Evolutionary conservation across 2,888 invertebrate genomes (phyloP), one percentile per base, ranked within the genome.

Genomic region (Diaprepes abbreviatus): DNA sequence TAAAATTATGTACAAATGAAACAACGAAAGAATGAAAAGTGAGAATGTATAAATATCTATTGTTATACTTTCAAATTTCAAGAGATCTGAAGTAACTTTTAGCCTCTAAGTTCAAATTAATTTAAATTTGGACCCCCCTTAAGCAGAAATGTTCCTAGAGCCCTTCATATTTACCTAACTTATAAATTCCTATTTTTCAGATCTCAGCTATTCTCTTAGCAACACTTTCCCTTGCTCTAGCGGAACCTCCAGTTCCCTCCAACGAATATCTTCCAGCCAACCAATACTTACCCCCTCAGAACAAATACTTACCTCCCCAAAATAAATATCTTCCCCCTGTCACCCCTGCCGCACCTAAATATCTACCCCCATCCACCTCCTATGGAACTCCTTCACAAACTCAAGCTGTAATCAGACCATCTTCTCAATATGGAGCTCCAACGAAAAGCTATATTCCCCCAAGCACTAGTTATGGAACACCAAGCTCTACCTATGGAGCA

Each of bases 171-270:
- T n/a, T n/a, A n/a, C n/a, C n/a, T n/a, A n/a, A n/a, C n/a, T n/a
- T n/a, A n/a, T n/a, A n/a, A n/a, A n/a, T 14, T 14, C 12, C 40
- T 40, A 10, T 0, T 16, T 65, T 77, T 45, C 71, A 82, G 82
- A 73, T 80, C 43, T 72, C 76, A 62, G 45, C 80, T 45, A 73
- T 78, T 43, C 55, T 78, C 3, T 52, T 81, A 12, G 75, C 80
- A 3, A 62, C 76, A n/a, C 66, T 79, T 16, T 78, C 80, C 4
- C 16, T 80, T 12, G 81, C 76, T 2, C 35, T 81, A n/a, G 83
- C 83, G 6, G 84, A 84, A 74, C 83, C 83, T 6, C 83, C 83
- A 73, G 80, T 80, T 33, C 83, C 83, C 6, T 82, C 78, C 55
- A 80, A 73, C 73, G 79, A 81, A 57, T 83, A 83, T 74, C 73